Conservation (phyloP, 1,140 invertebrate species). For the Atta cephalotes region DNA sequence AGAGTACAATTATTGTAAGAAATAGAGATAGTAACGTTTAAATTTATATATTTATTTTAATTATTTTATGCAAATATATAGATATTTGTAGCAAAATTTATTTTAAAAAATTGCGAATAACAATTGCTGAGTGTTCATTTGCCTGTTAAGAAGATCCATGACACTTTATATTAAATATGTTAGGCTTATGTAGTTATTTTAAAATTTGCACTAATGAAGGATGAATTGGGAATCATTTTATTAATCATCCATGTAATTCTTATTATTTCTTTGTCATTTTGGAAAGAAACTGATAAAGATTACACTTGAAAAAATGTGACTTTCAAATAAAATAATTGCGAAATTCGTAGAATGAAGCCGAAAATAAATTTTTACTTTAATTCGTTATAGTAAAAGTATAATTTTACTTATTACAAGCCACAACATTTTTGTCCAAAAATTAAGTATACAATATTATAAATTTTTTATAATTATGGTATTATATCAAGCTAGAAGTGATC, state of each 20-base stretch:
- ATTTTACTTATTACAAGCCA: neutral
- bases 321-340: neutral
- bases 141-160: neutral
- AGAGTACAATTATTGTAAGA: slow-evolving; percentile 6
- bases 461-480: neutral
- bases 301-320: neutral
- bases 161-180: slow-evolving; percentile 30
- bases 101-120: neutral
- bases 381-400: neutral
- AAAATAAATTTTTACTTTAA: neutral
- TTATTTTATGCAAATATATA: neutral
- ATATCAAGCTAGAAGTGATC: neutral
- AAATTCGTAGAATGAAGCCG: neutral
- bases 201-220: neutral
- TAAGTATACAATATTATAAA: neutral
- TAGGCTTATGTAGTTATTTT: neutral
- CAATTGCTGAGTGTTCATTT: neutral
- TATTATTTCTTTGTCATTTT: neutral
- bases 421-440: neutral
- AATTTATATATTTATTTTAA: neutral
- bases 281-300: neutral
- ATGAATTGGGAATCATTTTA: slow-evolving; percentile 6
- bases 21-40: neutral
- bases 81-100: neutral
- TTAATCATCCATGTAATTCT: neutral